Evolutionary conservation across 2,797 vertebrate genomes (phyloP).

Genomic region (Coranthus polyacanthus): DNA sequence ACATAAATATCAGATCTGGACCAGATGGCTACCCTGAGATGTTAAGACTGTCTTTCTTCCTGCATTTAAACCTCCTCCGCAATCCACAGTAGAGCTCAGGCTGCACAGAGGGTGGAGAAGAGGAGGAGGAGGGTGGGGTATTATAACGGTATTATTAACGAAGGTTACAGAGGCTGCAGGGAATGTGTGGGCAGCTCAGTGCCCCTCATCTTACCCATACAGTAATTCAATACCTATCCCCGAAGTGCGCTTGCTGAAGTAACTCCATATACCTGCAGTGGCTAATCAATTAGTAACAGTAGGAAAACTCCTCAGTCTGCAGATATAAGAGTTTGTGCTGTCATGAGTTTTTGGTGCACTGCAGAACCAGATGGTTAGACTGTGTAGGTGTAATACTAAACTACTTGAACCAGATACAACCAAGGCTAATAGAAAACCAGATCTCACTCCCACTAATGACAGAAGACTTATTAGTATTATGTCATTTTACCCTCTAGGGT

Average conservation of each 20-base stretch:
- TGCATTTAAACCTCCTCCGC: slow-evolving; percentile 36
- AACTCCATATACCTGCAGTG: slow-evolving; percentile 56
- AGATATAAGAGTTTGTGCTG: slow-evolving; percentile 22
- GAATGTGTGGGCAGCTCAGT: slow-evolving; percentile 42
- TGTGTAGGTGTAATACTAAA: slow-evolving; percentile 29
- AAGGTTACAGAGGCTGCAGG: slow-evolving; percentile 20
- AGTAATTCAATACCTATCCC: slow-evolving; percentile 39
- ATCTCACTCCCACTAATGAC: slow-evolving; percentile 4
- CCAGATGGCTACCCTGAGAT: slow-evolving; percentile 40
- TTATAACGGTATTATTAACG: slow-evolving; percentile 1
- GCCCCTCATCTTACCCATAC: slow-evolving; percentile 20
- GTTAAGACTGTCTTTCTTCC: slow-evolving; percentile 26
- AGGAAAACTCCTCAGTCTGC: slow-evolving; percentile 45
- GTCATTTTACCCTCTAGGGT: background rate
- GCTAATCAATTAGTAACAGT: slow-evolving; percentile 61
- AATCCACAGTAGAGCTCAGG: slow-evolving; percentile 46
- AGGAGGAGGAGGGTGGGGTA: background rate
- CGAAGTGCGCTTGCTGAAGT: slow-evolving; percentile 37
- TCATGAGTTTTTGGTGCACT: slow-evolving; percentile 37
- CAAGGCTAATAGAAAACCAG: slow-evolving; percentile 13
- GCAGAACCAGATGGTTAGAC: slow-evolving; percentile 44
- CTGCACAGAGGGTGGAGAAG: slow-evolving; percentile 24
- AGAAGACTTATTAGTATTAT: slow-evolving; percentile 1
- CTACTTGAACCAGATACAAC: slow-evolving; percentile 22
- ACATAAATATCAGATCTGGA: slow-evolving; percentile 16